Base-by-base conservation (phyloP, 2,113 vertebrate species). In the Spilogale gracilis region DNA sequence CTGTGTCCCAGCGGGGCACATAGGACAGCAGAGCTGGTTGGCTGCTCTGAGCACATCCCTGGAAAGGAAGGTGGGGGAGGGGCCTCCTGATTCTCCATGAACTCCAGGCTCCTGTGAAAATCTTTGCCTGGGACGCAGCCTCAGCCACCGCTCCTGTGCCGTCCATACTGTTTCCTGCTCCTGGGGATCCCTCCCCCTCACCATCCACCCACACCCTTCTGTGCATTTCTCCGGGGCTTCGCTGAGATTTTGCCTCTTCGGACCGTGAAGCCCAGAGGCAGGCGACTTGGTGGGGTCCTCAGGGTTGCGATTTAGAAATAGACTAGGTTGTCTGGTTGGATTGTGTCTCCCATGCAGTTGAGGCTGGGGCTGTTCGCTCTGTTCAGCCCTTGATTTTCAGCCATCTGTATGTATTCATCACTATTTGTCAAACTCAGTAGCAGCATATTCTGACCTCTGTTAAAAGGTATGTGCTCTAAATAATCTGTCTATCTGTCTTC, bases 371-470 rank as follows among this genome's bases (percentile, higher is more conserved):
- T 43, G 43, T 50, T 0, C 63, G 5, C 94, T 96, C 61, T 92
- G 16, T 58, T 86, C 82, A 14, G 30, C 38, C 69, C 20, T 65
- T 71, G 3, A 54, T 67, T 97, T 91, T 79, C 61, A 96, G 23
- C 89, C 30, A 30, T 54, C 67, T 60, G 23, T 38, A 38, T 91
- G 1, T 92, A n/a, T 93, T 94, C 27, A 87, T 43, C 76, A 43
- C 60, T 87, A 0, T 69, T 86, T 90, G 92, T 48, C 95, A 95
- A 95, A 83, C 6, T 58, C 83, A 81, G 43, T 61, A n/a, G 7
- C 20, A 32, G 38, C 43, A 14, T 94, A 30, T 96, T 61, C 56
- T 98, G 56, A 60, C 38, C 45, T 45, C 86, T 20, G 0, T 61
- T 90, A 84, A 79, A 61, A 88, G 25, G n/a, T 27, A 5, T 76